A percentile compares a stretch with the other conserved stretches of the same genome.
Evolutionary conservation across 1,140 invertebrate species (phyloP).

Genomic region (Rhopalosiphum maidis): DNA sequence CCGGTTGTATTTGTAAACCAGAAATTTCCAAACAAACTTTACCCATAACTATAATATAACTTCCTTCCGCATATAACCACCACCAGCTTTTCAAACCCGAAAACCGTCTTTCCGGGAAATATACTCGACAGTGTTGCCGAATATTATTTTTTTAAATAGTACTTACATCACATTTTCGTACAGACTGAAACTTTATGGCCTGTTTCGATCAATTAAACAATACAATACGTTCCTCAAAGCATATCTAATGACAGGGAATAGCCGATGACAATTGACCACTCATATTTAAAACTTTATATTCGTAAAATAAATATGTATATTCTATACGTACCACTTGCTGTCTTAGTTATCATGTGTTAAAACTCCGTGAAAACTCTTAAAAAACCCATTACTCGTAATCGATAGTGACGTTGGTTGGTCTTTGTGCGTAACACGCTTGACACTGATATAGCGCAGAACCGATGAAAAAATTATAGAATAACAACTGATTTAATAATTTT

Average conservation of each 20-base stretch:
- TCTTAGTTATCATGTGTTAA: no score
- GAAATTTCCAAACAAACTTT: conserved; percentile 36
- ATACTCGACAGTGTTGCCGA: not conserved
- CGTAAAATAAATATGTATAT: no score
- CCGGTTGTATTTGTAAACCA: not conserved
- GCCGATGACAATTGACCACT: not conserved
- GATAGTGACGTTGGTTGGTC: no score
- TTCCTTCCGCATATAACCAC: no score
- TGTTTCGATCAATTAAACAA: not conserved
- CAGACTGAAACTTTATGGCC: not conserved
- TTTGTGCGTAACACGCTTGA: no score
- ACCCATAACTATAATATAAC: not conserved
- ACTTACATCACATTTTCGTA: not conserved
- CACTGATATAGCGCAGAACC: no score
- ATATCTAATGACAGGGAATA: not conserved
- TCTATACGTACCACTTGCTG: no score
- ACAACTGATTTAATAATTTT: no score
- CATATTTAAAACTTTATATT: no score
- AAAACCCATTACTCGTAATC: no score
- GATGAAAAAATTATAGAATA: no score
- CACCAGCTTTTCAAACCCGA: not conserved
- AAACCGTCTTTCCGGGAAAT: not conserved
- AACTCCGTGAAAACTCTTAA: no score
- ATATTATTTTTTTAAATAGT: not conserved
- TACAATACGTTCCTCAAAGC: not conserved